A percentile compares a stretch with the other conserved stretches of the same genome.
Conservation (phyloP, 2,113 vertebrate genomes). For the Salvelinus sp. region DNA sequence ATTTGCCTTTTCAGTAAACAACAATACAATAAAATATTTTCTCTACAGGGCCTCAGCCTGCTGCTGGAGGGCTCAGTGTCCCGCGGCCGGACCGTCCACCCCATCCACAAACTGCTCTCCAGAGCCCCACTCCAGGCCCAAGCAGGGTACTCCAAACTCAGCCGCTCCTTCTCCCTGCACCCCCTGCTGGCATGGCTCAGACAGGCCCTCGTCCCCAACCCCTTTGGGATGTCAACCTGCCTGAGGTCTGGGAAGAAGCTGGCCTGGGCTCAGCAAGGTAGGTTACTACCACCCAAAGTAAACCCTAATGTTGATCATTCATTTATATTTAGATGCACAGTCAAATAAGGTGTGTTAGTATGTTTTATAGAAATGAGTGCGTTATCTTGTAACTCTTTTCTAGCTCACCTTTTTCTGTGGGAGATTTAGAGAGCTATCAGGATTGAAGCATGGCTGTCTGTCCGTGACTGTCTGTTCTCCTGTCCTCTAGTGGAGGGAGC, state of each 20-base stretch:
- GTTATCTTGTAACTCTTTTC: too few relatives aligned
- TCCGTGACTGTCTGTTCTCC: constrained; percentile 21
- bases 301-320: too few relatives aligned
- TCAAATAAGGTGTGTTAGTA: too few relatives aligned
- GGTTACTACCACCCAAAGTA: too few relatives aligned
- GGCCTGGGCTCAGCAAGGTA: constrained; percentile 93
- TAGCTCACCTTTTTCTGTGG: too few relatives aligned
- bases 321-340: too few relatives aligned
- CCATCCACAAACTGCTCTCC: constrained; percentile 82
- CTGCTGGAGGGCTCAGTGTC: constrained; percentile 84
- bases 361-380: too few relatives aligned
- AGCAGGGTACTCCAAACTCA: constrained; percentile 78
- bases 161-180: constrained; percentile 78
- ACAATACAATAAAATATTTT: too few relatives aligned
- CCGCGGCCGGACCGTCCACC: constrained; percentile 65
- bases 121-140: constrained; percentile 76
- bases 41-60: constrained; percentile 80
- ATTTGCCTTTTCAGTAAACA: too few relatives aligned
- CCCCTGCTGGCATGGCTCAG: constrained; percentile 84
- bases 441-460: neutral
- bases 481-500: constrained; percentile 84
- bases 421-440: too few relatives aligned
- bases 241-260: constrained; percentile 88
- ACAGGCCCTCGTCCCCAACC: constrained; percentile 77
- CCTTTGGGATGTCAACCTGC: constrained; percentile 85